Evolutionary conservation across 2,888 invertebrate species (phyloP).

Genomic region (Latrodectus elegans): DNA sequence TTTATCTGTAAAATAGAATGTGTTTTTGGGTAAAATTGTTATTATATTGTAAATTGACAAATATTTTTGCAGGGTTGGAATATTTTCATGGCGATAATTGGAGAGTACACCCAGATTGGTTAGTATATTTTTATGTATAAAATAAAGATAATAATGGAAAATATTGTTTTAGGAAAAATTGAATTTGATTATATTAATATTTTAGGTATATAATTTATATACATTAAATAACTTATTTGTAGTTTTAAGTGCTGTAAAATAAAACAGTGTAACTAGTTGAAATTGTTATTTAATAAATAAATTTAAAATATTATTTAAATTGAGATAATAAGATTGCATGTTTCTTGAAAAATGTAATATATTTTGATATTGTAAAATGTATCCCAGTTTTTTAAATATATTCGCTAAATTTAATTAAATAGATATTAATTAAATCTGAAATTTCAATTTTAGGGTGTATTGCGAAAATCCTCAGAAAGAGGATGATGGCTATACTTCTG

Average conservation of each 20-base stretch:
- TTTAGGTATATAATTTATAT: background rate
- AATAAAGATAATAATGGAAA: too few species aligned
- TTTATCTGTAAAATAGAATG: too few species aligned
- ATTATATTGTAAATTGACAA: too few species aligned
- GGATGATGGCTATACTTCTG: conserved; percentile 61
- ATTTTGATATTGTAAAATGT: too few species aligned
- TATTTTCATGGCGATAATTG: conserved; percentile 72
- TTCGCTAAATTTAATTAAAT: background rate
- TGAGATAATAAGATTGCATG: too few species aligned
- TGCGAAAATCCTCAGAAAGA: conserved; percentile 70
- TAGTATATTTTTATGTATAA: conserved; percentile 71
- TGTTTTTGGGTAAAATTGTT: too few species aligned
- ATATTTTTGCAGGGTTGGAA: conserved; percentile 51
- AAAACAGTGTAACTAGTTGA: too few species aligned
- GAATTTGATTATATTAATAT: background rate
- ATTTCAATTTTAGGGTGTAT: conserved; percentile 66
- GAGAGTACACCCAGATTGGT: conserved; percentile 87
- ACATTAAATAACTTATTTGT: background rate
- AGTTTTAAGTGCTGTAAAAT: too few species aligned
- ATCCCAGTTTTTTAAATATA: too few species aligned
- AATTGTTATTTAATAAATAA: background rate
- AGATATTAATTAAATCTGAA: background rate
- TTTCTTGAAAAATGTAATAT: too few species aligned
- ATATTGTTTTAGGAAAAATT: too few species aligned
- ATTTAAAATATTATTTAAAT: background rate